Percentiles rank a stretch among this genome's conserved stretches.
These are phyloP conservation scores for Drosophila sechellia DNA, from an alignment of 1,140 invertebrate species.

Conservation along the genomic window DNA sequence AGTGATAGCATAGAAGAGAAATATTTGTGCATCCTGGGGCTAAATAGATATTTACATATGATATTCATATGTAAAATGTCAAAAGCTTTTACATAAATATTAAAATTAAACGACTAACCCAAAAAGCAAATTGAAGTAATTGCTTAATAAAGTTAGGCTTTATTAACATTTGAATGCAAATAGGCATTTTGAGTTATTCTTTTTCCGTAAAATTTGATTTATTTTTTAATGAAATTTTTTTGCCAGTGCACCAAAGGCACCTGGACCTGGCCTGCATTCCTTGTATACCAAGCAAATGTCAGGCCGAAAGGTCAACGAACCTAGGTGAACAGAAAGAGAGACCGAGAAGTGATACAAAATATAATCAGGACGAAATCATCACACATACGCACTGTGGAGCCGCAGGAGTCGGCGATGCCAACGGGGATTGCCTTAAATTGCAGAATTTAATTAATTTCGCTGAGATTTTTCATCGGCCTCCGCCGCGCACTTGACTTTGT, in stretches of 20 bases:
- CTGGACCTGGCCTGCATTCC: conserved; percentile 32
- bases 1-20: no score
- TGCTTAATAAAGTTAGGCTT: no score
- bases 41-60: no score
- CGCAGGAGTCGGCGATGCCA: conserved; percentile 3
- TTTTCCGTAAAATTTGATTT: neutral
- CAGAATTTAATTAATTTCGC: conserved; percentile 74
- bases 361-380: conserved; percentile 60
- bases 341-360: conserved; percentile 31
- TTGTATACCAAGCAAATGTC: conserved; percentile 62
- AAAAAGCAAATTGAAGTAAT: no score
- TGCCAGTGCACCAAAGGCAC: conserved; percentile 10
- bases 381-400: neutral
- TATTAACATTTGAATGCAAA: no score
- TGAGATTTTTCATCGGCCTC: conserved; percentile 60
- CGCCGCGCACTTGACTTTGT: conserved; percentile 64
- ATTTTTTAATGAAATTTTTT: neutral
- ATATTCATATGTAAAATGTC: no score
- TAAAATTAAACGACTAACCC: no score
- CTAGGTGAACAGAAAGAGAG: conserved; percentile 19
- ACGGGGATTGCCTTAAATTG: conserved; percentile 54
- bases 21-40: no score
- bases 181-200: no score
- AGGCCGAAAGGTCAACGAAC: conserved; percentile 69
- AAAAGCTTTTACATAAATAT: no score